phyloP scores from a whole-genome alignment of 2,888 invertebrate species.

The Lampropteryx suffumata region DNA sequence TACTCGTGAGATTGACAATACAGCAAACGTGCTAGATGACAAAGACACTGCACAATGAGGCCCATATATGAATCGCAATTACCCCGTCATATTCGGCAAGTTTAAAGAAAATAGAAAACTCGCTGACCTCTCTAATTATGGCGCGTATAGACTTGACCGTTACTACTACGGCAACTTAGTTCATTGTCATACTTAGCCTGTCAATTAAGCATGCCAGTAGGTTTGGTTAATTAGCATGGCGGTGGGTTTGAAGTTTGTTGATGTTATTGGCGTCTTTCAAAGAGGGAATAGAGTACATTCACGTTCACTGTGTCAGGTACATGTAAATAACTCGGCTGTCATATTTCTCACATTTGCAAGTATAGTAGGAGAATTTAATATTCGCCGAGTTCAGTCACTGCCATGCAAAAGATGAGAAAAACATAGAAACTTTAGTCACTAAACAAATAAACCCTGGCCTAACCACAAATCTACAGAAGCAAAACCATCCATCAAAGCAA shows the following conservation, averaged over 20 bases:
- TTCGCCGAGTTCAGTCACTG: no score
- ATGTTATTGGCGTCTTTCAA: constrained; percentile 13
- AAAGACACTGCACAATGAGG: constrained; percentile 8
- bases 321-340: no score
- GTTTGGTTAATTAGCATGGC: constrained; percentile 23
- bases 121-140: constrained; percentile 50
- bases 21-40: not conserved
- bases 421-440: no score
- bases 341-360: no score
- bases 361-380: no score
- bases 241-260: constrained; percentile 19
- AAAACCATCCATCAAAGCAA: constrained; percentile 25
- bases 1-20: not conserved
- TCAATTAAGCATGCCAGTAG: constrained; percentile 41
- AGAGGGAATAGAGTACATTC: no score
- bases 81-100: constrained; percentile 20
- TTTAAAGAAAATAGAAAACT: constrained; percentile 20
- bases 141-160: constrained; percentile 45
- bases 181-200: constrained; percentile 51
- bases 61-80: constrained; percentile 14
- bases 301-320: no score
- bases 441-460: not conserved
- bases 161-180: constrained; percentile 47
- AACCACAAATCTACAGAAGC: not conserved
- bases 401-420: not conserved